Base-by-base conservation (phyloP, 2,888 invertebrate genomes). In the Ochropleura leucogaster region DNA sequence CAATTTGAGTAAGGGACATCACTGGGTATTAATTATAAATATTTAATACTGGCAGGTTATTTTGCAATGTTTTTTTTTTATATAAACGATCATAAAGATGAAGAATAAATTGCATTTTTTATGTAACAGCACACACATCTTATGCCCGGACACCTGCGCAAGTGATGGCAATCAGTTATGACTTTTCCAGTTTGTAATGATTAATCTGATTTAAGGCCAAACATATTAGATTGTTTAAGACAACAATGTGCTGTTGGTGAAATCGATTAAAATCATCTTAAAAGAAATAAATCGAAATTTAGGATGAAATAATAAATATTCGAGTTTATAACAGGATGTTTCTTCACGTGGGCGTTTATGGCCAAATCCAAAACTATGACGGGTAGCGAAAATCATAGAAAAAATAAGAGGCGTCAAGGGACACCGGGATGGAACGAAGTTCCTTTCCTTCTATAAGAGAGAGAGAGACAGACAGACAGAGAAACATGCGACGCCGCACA, bases 11-110 rank as follows among this genome's bases (percentile, higher is more conserved):
- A n/a, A 63, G 4, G 8, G 49, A 65, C 77, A 77, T 77, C 42
- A 64, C 62, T 42, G 16, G 40, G 12, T 63, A 66, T 57, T 81
- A 42, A 81, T 67, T 75, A 62, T 14, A 49, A 63, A 40, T 60
- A 1, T 18, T 80, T 63, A 40, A 46, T 16, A 16, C 49, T 80
- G 55, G 18, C 16, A 44, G 40, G 42, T 72, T 63, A 14, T 46
- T 46, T n/a, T 57, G 40, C 49, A 12, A 7, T 65, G 14, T 65
- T 67, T 7, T 46, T 49, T 73, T 4, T 42, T n/a, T n/a, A n/a
- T 40, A 55, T 62, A 42, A 76, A 67, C 51, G 7, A 10, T 12
- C 9, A 18, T 0, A 10, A n/a, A 46, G 5, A 44, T 49, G 40
- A 10, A 42, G 9, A 42, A 72, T 47, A 16, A 47, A 40, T n/a